A percentile compares a stretch with the other conserved stretches of the same genome.
phyloP scores from a whole-genome alignment of 1,140 invertebrate species.

The Drosophila repletoides region DNA sequence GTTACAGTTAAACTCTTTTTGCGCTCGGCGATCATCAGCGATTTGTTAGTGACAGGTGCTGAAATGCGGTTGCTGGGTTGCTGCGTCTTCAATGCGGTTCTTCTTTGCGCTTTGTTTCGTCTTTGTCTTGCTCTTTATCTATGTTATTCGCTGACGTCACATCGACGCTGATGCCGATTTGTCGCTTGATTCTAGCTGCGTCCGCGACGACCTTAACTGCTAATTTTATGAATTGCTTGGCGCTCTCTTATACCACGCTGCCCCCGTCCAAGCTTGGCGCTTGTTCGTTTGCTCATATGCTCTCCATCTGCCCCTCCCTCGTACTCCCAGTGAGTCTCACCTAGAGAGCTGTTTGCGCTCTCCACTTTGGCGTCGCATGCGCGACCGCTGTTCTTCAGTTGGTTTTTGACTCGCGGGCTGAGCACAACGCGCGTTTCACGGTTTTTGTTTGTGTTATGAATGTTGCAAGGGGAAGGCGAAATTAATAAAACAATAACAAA shows the following conservation, averaged over 20 bases:
- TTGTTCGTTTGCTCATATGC: not conserved
- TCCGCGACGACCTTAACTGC: slow-evolving; percentile 36
- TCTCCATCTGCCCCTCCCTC: not conserved
- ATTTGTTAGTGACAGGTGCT: slow-evolving; percentile 46
- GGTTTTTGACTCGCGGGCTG: slow-evolving; percentile 44
- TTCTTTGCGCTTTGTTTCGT: not conserved
- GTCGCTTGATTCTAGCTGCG: slow-evolving; percentile 18
- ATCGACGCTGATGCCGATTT: slow-evolving; percentile 1
- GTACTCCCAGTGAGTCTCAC: no score
- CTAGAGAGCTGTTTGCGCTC: not conserved
- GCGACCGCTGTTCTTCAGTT: slow-evolving; percentile 63
- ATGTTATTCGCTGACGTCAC: slow-evolving; percentile 34
- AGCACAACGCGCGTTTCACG: slow-evolving; percentile 43
- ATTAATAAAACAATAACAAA: slow-evolving; percentile 38
- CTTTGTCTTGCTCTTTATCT: slow-evolving; percentile 15
- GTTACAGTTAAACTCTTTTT: slow-evolving; percentile 56
- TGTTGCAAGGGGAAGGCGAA: slow-evolving; percentile 21
- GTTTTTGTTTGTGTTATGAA: slow-evolving; percentile 11
- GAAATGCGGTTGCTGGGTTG: slow-evolving; percentile 30
- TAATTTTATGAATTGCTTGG: slow-evolving; percentile 37
- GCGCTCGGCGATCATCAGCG: slow-evolving; percentile 17
- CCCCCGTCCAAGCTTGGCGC: slow-evolving; percentile 2
- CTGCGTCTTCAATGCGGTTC: not conserved
- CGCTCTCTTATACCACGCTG: not conserved
- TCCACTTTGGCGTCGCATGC: slow-evolving; percentile 58